Conservation (phyloP, 2,888 invertebrate genomes). For the Tribolium freemani region DNA sequence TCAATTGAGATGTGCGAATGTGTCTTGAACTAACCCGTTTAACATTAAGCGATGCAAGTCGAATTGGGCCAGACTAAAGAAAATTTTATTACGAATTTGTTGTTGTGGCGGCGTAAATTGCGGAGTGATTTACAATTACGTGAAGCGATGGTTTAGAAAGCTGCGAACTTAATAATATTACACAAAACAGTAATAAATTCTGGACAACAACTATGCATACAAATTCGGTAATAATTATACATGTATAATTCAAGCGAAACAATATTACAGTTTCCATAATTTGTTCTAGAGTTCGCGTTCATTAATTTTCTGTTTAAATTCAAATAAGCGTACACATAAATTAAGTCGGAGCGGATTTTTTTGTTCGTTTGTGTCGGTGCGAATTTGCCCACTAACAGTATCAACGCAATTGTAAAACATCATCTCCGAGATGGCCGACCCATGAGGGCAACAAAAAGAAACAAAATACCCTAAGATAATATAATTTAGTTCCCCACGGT, state of each 20-base stretch:
- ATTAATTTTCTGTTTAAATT: slow-evolving; percentile 48
- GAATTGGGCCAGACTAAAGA: not conserved
- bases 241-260: slow-evolving; percentile 48
- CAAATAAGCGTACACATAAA: slow-evolving; percentile 46
- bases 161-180: slow-evolving; percentile 41
- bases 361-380: slow-evolving; percentile 29
- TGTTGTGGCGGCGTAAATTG: not conserved
- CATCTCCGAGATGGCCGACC: slow-evolving; percentile 35
- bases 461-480: slow-evolving; percentile 43
- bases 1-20: slow-evolving; percentile 5
- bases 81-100: not conserved
- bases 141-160: slow-evolving; percentile 1
- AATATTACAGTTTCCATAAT: slow-evolving; percentile 47
- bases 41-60: not conserved
- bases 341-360: slow-evolving; percentile 33
- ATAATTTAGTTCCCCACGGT: slow-evolving; percentile 36
- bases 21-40: slow-evolving; percentile 4
- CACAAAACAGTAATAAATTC: slow-evolving; percentile 44
- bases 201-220: slow-evolving; percentile 45
- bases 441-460: slow-evolving; percentile 42
- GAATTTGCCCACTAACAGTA: slow-evolving; percentile 37
- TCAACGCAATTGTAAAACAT: slow-evolving; percentile 41
- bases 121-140: slow-evolving; percentile 6
- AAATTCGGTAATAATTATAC: slow-evolving; percentile 48
- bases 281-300: slow-evolving; percentile 45